phyloP scores from a whole-genome alignment of 2,797 vertebrate species.

The Phataginus tetradactyla region DNA sequence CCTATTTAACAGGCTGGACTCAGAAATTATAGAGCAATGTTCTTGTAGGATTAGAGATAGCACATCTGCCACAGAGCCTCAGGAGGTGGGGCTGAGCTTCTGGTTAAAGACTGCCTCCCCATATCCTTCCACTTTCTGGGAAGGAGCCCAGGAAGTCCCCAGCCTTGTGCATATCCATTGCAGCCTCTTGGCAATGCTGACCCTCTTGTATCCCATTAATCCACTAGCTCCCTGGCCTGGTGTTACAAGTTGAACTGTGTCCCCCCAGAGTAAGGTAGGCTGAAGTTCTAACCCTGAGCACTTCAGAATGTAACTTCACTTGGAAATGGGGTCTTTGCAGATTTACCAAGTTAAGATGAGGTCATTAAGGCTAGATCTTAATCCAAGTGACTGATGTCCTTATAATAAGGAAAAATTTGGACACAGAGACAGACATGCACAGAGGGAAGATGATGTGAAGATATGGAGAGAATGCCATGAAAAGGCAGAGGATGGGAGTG shows the following conservation, averaged over 20 bases:
- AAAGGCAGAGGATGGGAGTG: background rate
- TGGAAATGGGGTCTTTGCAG: background rate
- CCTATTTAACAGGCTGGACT: background rate
- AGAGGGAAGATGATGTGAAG: background rate
- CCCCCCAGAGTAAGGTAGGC: background rate
- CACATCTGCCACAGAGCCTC: too few species aligned
- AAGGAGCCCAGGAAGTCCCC: background rate
- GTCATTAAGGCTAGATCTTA: background rate
- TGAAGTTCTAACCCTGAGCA: background rate
- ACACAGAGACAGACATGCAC: background rate
- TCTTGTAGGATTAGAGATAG: background rate
- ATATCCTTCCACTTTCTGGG: background rate
- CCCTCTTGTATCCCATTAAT: background rate
- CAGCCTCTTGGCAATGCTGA: background rate
- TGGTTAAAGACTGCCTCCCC: background rate
- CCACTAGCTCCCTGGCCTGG: background rate
- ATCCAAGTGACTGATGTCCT: background rate
- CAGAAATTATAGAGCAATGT: background rate
- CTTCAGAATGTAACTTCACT: background rate
- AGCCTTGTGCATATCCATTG: background rate
- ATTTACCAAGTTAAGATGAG: background rate
- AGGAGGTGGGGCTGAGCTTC: too few species aligned
- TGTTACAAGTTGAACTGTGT: background rate
- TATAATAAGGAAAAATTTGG: background rate
- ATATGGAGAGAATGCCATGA: rapidly evolving